A percentile compares a stretch with the other conserved stretches of the same genome.
Conservation (phyloP, 1,140 invertebrate species). For the Nymphalis io region DNA sequence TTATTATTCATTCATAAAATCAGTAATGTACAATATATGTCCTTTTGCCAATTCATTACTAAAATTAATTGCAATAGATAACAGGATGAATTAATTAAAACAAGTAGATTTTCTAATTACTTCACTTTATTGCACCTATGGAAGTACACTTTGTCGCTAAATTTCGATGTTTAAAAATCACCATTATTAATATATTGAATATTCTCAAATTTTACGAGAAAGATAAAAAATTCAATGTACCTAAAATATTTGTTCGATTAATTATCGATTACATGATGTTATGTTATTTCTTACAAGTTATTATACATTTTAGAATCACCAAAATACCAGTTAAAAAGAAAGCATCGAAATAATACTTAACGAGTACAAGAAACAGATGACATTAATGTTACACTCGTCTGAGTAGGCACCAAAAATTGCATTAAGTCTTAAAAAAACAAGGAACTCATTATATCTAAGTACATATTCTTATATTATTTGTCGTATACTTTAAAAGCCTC, state of each 20-base stretch:
- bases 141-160: constrained; percentile 76
- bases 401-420: constrained; percentile 54
- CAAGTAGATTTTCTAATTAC: constrained; percentile 47
- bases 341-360: constrained; percentile 16
- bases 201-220: constrained; percentile 28
- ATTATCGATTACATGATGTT: constrained; percentile 29
- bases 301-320: constrained; percentile 22
- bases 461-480: constrained; percentile 75
- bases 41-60: too few relatives aligned
- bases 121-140: constrained; percentile 77
- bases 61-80: too few relatives aligned
- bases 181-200: constrained; percentile 32
- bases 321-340: constrained; percentile 26
- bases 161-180: constrained; percentile 59
- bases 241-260: constrained; percentile 18
- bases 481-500: constrained; percentile 81
- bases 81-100: too few relatives aligned
- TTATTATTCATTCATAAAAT: too few relatives aligned
- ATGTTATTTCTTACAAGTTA: constrained; percentile 27
- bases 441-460: constrained; percentile 79
- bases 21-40: too few relatives aligned
- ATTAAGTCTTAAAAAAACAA: constrained; percentile 52
- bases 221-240: constrained; percentile 28
- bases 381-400: constrained; percentile 31
- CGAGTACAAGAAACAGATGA: constrained; percentile 13